Base-by-base conservation (phyloP, 1,140 invertebrate genomes). In the Nautilus pompilius region DNA sequence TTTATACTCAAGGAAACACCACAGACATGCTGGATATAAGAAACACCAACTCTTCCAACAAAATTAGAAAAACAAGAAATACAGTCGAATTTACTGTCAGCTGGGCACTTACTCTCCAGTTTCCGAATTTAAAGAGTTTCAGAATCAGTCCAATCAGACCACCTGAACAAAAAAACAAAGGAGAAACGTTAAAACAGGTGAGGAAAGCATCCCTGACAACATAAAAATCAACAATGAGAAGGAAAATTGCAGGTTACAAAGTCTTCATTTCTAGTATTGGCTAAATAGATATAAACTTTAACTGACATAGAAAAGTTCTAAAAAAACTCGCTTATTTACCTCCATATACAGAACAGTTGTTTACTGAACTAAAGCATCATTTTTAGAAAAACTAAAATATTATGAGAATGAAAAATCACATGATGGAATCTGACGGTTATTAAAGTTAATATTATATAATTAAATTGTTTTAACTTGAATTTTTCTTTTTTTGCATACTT, bases 131-230 rank as follows among this genome's bases (percentile, higher is more conserved):
- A 74, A 91, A 88, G 5, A 98, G 82, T 79, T 96, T 96, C 58
- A 98, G 88, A 30, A 95, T 87, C 65, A 97, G 85, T 6, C 95
- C 95, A 76, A 98, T 95, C 0, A 95, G 84, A 45, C 91, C 94
- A 62, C 96, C 95, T 85, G 71, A 58, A 71, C 77, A 73, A 58
- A 65, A 57, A 64, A 41, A 67, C n/a, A 41, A 41, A 41, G 36
- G n/a, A 10, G 36, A 41, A 41, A 41, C 36, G 36, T 8, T 41
- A 41, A 41, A 41, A 41, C n/a, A n/a, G n/a, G n/a, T n/a, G n/a
- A n/a, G n/a, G n/a, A n/a, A n/a, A n/a, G n/a, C n/a, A n/a, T n/a
- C n/a, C n/a, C n/a, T n/a, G n/a, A n/a, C n/a, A n/a, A n/a, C n/a
- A n/a, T n/a, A n/a, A n/a, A n/a, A n/a, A n/a, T n/a, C n/a, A n/a